These are phyloP conservation scores for Poecile montanus DNA, from an alignment of 2,797 vertebrate genomes.

Conservation along the genomic window DNA sequence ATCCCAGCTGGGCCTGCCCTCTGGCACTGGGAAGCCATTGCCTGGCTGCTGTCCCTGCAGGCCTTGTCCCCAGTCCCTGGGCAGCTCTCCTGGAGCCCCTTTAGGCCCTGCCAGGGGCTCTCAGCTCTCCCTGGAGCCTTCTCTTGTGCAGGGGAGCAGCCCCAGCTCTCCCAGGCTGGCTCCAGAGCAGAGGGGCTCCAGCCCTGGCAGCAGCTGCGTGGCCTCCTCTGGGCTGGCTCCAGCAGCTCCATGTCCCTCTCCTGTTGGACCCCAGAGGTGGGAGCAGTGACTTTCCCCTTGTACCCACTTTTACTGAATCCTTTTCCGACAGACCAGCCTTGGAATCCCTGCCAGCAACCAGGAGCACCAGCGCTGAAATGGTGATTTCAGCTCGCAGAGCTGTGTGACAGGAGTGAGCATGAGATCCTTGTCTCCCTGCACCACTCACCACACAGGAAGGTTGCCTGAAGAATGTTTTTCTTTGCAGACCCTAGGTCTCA, in stretches of 20 bases:
- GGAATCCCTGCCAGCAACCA: not conserved
- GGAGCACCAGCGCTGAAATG: not conserved
- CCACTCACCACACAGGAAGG: not conserved
- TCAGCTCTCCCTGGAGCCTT: not conserved
- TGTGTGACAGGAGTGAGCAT: accelerated
- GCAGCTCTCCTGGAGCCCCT: not conserved
- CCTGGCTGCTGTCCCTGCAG: not conserved
- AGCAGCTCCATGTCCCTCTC: accelerated
- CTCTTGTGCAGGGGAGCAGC: not conserved
- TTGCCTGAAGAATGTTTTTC: not conserved
- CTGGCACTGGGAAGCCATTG: not conserved
- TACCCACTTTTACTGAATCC: not conserved
- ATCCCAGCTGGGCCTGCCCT: not conserved
- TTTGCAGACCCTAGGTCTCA: not conserved
- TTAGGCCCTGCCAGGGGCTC: not conserved
- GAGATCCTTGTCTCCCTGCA: not conserved
- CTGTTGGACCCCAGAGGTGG: not conserved
- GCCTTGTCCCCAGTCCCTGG: not conserved
- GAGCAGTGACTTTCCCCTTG: not conserved
- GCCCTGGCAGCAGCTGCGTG: not conserved
- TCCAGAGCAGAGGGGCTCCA: not conserved
- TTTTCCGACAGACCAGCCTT: not conserved
- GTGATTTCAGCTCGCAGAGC: not conserved
- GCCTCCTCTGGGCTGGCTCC: accelerated
- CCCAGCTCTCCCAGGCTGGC: not conserved